A percentile compares a stretch with the other conserved stretches of the same genome.
phyloP scores from a whole-genome alignment of 2,113 vertebrate species.

The Panthera tigris region DNA sequence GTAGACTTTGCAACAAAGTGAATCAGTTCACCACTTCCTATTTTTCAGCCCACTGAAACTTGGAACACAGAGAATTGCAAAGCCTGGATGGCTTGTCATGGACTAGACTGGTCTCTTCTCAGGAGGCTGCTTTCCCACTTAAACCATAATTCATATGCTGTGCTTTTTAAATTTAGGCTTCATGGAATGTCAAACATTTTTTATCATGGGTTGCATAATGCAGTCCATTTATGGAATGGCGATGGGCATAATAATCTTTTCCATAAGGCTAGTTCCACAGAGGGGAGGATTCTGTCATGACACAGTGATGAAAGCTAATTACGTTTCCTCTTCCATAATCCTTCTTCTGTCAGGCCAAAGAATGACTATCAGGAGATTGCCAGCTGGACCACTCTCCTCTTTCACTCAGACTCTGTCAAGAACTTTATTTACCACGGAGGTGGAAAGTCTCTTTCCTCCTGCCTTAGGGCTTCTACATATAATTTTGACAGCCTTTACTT shows the following conservation, averaged over 20 bases:
- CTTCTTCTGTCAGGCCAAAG: slow-evolving; percentile 59
- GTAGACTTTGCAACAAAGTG: background rate
- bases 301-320: slow-evolving; percentile 76
- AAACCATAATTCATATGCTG: slow-evolving; percentile 51
- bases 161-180: slow-evolving; percentile 49
- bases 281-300: slow-evolving; percentile 71
- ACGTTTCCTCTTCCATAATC: slow-evolving; percentile 62
- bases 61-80: background rate
- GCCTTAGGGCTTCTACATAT: slow-evolving; percentile 70
- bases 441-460: slow-evolving; percentile 73
- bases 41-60: slow-evolving; percentile 4
- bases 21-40: slow-evolving; percentile 25
- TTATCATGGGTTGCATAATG: slow-evolving; percentile 50
- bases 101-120: slow-evolving; percentile 12
- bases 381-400: slow-evolving; percentile 25
- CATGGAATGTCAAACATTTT: slow-evolving; percentile 59
- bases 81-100: slow-evolving; percentile 16
- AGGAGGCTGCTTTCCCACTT: slow-evolving; percentile 18
- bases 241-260: slow-evolving; percentile 58
- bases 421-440: slow-evolving; percentile 78
- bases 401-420: slow-evolving; percentile 70
- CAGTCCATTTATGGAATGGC: slow-evolving; percentile 40
- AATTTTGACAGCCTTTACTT: slow-evolving; percentile 79
- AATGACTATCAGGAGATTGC: slow-evolving; percentile 65
- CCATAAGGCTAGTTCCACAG: slow-evolving; percentile 37